Conservation (phyloP, 2,888 invertebrate genomes). For the Polydrusus pterygomalis region DNA sequence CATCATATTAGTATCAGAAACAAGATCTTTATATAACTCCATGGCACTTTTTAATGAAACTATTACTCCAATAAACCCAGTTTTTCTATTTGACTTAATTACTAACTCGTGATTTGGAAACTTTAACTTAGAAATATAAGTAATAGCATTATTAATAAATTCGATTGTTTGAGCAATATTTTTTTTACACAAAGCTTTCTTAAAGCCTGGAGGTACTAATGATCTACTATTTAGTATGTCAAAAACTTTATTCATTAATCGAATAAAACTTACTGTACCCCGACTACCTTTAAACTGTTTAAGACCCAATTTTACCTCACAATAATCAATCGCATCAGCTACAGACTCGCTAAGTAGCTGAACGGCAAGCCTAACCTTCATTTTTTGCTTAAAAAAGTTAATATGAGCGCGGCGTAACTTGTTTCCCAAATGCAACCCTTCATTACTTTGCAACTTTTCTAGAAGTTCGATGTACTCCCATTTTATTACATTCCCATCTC, state of each 20-base stretch:
- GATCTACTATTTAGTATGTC: not conserved
- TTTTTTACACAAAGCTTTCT: not conserved
- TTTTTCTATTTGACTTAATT: slow-evolving; percentile 13
- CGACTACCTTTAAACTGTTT: not conserved
- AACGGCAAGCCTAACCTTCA: slow-evolving; percentile 21
- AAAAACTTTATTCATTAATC: not conserved
- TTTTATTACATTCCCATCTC: not conserved
- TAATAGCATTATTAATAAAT: too few relatives aligned
- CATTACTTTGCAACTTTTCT: slow-evolving; percentile 1
- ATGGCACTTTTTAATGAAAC: slow-evolving; percentile 23
- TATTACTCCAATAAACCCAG: slow-evolving; percentile 22
- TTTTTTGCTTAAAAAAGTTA: slow-evolving; percentile 39
- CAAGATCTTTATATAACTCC: slow-evolving; percentile 12
- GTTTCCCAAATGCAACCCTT: slow-evolving; percentile 35
- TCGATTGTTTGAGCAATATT: too few relatives aligned
- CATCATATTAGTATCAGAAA: not conserved
- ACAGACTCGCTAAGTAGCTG: slow-evolving; percentile 8
- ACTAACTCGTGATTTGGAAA: not conserved
- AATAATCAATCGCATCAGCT: slow-evolving; percentile 7
- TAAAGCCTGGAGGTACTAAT: not conserved
- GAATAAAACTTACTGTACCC: not conserved
- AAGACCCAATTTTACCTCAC: slow-evolving; percentile 5
- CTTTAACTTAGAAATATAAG: slow-evolving; percentile 4
- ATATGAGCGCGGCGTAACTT: slow-evolving; percentile 25
- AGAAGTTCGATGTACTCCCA: slow-evolving; percentile 15